A percentile compares a stretch with the other conserved stretches of the same genome.
phyloP scores from a whole-genome alignment of 2,888 invertebrate species.

The Mesochorus sp. region DNA sequence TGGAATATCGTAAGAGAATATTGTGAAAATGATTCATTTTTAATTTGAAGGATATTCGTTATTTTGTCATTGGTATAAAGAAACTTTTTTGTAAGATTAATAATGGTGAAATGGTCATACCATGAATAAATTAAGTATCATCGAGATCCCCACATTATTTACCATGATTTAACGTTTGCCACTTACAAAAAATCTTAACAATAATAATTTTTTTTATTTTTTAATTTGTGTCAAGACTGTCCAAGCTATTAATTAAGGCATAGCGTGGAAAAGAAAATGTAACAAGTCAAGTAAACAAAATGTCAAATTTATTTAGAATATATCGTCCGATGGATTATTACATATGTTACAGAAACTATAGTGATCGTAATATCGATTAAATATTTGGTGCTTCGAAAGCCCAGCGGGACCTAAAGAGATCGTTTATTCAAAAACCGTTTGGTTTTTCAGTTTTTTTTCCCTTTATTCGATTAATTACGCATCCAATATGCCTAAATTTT shows the following conservation, averaged over 20 bases:
- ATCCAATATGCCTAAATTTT: not conserved
- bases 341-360: not conserved
- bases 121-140: too few relatives aligned
- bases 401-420: conserved; percentile 29
- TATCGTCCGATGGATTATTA: not conserved
- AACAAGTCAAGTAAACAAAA: not conserved
- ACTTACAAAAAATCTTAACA: too few relatives aligned
- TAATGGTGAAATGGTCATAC: too few relatives aligned
- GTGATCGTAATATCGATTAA: not conserved
- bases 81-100: too few relatives aligned
- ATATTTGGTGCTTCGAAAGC: conserved; percentile 36
- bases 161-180: too few relatives aligned
- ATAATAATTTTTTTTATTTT: too few relatives aligned
- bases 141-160: too few relatives aligned
- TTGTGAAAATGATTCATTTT: too few relatives aligned
- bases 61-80: too few relatives aligned
- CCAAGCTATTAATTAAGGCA: not conserved
- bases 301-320: not conserved
- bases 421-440: conserved; percentile 25
- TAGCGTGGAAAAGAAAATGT: not conserved
- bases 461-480: conserved; percentile 15
- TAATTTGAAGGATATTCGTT: too few relatives aligned
- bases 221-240: too few relatives aligned
- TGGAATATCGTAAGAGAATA: too few relatives aligned
- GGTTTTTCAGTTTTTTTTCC: conserved; percentile 11